Base-by-base conservation (phyloP, 2,888 invertebrate genomes). In the Baccha elongata region DNA sequence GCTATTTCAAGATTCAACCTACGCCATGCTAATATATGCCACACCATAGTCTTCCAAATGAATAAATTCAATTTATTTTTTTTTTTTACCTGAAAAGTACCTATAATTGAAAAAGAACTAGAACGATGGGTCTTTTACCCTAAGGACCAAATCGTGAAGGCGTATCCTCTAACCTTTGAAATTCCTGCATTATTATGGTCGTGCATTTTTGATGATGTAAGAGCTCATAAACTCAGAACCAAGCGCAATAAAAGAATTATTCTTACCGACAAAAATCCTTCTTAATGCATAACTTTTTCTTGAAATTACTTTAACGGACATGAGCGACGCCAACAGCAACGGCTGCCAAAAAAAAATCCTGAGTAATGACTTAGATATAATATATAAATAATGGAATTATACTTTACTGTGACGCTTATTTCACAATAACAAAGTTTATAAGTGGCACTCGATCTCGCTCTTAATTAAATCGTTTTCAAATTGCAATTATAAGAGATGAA, bases 381-480 rank as follows among this genome's bases (percentile, higher is more conserved):
- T n/a, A n/a, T n/a, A 62, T 68, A 62, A 73, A 37, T 46, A 40
- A 58, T 35, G 60, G 35, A 64, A 69, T 80, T 64, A 80, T 64
- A 64, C 35, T 44, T 26, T 32, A 37, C 67, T 72, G 15, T n/a
- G 46, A 44, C 40, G 40, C 62, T 68, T 37, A 64, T 17, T 44
- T 52, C 55, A 69, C 44, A 58, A 80, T 50, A 74, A 64, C 40
- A 64, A 58, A 64, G 42, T 64, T 80, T 44, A 69, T 74, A 80
- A 80, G 80, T 74, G 64, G 74, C 64, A 80, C 80, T 80, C 64
- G 58, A 80, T 74, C 23, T 15, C 7, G 42, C 55, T 74, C 58
- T 80, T 74, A 80, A 80, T 80, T 80, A 74, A 80, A 74, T 74
- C 64, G 40, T 26, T 80, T 74, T 74, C 42, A 44, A 74, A 69